Conservation (phyloP, 2,113 vertebrate species). For the Proteles cristata region DNA sequence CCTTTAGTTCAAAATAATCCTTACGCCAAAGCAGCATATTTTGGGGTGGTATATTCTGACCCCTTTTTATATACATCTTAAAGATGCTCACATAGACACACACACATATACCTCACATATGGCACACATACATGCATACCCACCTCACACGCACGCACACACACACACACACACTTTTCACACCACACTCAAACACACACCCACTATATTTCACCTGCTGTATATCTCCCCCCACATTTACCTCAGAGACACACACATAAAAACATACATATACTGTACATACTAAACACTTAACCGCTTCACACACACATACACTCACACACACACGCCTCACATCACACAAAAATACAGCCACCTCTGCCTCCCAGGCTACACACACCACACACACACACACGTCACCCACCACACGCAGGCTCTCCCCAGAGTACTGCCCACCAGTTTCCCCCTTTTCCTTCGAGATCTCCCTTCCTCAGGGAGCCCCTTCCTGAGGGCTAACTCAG, state of each 20-base stretch:
- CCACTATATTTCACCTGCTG: neutral
- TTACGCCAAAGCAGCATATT: neutral
- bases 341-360: neutral
- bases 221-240: neutral
- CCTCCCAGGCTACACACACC: neutral
- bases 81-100: neutral
- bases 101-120: neutral
- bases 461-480: neutral
- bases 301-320: neutral
- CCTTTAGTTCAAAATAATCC: neutral
- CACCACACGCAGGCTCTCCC: no score
- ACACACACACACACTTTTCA: neutral
- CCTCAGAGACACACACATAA: neutral
- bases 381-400: neutral
- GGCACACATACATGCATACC: neutral
- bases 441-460: neutral
- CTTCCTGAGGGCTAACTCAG: neutral
- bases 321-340: neutral
- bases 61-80: neutral
- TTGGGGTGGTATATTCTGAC: neutral
- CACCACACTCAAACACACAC: no score
- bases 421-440: neutral
- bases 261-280: neutral
- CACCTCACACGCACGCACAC: neutral
- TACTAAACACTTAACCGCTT: neutral